Conservation (phyloP, 2,113 vertebrate genomes). For the Rhea pennata region DNA sequence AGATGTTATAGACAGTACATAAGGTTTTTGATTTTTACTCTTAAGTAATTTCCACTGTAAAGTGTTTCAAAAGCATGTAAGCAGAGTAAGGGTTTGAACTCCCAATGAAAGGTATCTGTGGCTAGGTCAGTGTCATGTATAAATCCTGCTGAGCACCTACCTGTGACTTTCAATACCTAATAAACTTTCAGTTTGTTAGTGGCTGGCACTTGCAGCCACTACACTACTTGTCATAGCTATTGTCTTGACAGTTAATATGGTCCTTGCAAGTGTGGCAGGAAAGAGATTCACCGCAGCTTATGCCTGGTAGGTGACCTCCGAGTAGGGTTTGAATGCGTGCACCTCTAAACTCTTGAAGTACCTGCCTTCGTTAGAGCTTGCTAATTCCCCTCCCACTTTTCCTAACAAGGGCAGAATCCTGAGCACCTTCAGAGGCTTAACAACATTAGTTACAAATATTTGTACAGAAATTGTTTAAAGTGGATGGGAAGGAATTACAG, state of each 20-base stretch:
- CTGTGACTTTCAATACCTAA: not conserved
- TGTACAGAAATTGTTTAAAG: not conserved
- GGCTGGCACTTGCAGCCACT: not conserved
- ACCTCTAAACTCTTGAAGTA: not conserved
- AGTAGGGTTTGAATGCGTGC: not conserved
- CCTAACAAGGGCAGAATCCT: not conserved
- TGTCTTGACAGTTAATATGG: constrained; percentile 44
- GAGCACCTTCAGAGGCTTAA: not conserved
- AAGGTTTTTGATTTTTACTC: not conserved
- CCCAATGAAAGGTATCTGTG: not conserved
- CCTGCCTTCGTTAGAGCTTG: not conserved
- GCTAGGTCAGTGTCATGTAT: not conserved
- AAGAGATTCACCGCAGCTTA: not conserved
- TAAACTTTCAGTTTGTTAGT: constrained; percentile 9
- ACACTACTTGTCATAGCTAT: constrained; percentile 1
- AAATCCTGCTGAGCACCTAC: constrained; percentile 25
- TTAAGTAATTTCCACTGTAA: not conserved
- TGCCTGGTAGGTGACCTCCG: constrained; percentile 1
- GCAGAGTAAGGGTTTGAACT: not conserved
- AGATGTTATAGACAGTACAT: not conserved
- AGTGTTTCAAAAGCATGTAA: not conserved
- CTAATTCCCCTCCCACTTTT: not conserved
- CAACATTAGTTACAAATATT: not conserved
- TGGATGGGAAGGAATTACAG: not conserved
- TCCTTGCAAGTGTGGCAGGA: constrained; percentile 3